Evolutionary conservation across 2,113 vertebrate genomes (phyloP), one percentile per base, ranked within the genome.

Genomic region (Psettodes erumei): DNA sequence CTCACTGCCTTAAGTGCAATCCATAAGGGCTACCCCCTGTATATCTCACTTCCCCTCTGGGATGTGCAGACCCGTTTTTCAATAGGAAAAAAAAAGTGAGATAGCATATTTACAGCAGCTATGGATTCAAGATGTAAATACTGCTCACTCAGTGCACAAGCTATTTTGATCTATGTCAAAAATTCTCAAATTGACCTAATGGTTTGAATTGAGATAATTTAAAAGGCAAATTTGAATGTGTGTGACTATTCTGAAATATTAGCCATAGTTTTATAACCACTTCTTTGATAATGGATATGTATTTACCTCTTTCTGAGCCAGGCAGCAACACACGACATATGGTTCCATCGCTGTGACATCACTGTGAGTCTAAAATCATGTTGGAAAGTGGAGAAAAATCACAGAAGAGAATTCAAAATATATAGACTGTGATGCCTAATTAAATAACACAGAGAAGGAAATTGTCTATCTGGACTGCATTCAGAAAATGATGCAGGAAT

Each of bases 401-500:
- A 42, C 15, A 42, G 42, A 27, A n/a, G 4, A 51, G 19, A 11
- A 28, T 55, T 40, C 38, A 28, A 58, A 71, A n/a, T n/a, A n/a
- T n/a, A n/a, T n/a, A n/a, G 8, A 54, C 33, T n/a, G n/a, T 5
- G 5, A 5, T 5, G n/a, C 16, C 13, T 21, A n/a, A 8, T 47
- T 12, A 47, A 30, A 43, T 35, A 25, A 54, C 21, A 38, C 3
- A 48, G 0, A 23, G 30, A 28, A 32, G 6, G 8, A 21, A 37
- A 32, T 4, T 3, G 8, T 69, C 59, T 32, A 42, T 73, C 28
- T 50, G 19, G 7, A 54, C 63, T 73, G 27, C 27, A 60, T 59
- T 66, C 18, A 51, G 8, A 56, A 51, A 43, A n/a, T 8, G 27
- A 71, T 33, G 65, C 18, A 54, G 32, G n/a, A 58, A 72, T 60